These are phyloP conservation scores for Forbesichthys agassizii DNA, from an alignment of 2,113 vertebrate genomes.

Conservation along the genomic window DNA sequence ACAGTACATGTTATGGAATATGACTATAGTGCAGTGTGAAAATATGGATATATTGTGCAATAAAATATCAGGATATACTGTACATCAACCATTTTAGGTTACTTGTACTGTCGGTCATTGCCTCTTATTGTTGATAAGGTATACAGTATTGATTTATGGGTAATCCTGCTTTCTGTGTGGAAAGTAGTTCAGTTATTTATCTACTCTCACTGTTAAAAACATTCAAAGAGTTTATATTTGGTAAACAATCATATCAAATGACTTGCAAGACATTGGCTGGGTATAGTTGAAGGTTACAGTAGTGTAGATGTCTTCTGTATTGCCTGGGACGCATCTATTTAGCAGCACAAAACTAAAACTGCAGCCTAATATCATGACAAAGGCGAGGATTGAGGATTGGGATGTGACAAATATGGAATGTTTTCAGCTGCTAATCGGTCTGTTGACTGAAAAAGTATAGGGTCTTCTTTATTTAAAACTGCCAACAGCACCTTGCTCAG, in stretches of 20 bases:
- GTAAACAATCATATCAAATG: slow-evolving; percentile 15
- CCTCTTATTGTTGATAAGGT: slow-evolving; percentile 2
- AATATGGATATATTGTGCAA: slow-evolving; percentile 5
- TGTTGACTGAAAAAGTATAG: no score
- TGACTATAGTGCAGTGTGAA: slow-evolving; percentile 12
- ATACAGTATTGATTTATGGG: slow-evolving; percentile 6
- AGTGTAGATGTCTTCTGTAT: background rate
- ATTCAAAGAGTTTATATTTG: no score
- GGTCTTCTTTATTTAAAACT: slow-evolving; percentile 2
- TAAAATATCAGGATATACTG: slow-evolving; percentile 31
- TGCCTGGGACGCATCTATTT: no score
- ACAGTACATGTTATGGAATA: slow-evolving; percentile 42
- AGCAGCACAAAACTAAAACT: no score
- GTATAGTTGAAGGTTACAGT: slow-evolving; percentile 27
- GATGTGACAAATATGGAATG: no score
- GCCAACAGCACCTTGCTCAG: background rate
- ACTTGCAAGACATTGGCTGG: slow-evolving; percentile 51
- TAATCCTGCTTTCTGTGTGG: background rate
- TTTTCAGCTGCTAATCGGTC: no score
- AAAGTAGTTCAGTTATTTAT: background rate
- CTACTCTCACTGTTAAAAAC: no score
- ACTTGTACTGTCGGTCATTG: slow-evolving; percentile 3
- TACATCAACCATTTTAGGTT: slow-evolving; percentile 9
- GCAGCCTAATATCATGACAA: no score
- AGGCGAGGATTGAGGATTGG: no score